Evolutionary conservation across 2,888 invertebrate genomes (phyloP), one percentile per base, ranked within the genome.

Genomic region (Drosophila kokeensis): DNA sequence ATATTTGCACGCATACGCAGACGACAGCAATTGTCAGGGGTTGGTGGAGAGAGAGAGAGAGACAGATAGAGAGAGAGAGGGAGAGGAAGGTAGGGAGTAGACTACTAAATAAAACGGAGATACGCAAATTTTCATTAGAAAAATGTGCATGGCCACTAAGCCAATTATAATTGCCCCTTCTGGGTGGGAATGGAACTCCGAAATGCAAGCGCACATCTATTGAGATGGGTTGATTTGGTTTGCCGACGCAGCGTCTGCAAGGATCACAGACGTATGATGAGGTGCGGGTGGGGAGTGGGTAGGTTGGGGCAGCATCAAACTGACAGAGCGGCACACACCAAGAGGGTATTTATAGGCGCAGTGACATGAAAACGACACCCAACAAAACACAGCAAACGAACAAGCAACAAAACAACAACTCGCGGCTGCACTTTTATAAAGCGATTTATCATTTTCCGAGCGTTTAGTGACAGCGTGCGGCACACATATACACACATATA

Each of bases 401-500:
- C 67, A 70, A n/a, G 67, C 65, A 73, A 86, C 81, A 83, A 60
- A 64, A 65, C 64, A 64, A 65, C 64, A 81, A 79, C 78, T 81
- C 82, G 63, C 89, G 69, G 68, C 90, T 90, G 90, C 91, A 90
- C 91, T 91, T 89, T 90, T 91, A 89, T 91, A 91, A 91, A 90
- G 75, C 80, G 80, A 90, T 90, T 91, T 83, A 90, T 90, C 90
- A 90, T 90, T 79, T 81, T 79, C 55, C 74, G 75, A 84, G 82
- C 82, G 82, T 90, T 89, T 90, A 90, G 70, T 87, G 90, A 87
- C 87, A 87, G 87, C 76, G 62, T 73, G 74, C 83, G 62, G n/a
- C n/a, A n/a, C n/a, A n/a, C n/a, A 61, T 70, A 1, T 21, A 76
- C 63, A 48, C 42, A 24, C 64, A 15, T 6, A 75, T 42, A 68